phyloP scores from a whole-genome alignment of 2,888 invertebrate genomes.

The Perdita meconis region DNA sequence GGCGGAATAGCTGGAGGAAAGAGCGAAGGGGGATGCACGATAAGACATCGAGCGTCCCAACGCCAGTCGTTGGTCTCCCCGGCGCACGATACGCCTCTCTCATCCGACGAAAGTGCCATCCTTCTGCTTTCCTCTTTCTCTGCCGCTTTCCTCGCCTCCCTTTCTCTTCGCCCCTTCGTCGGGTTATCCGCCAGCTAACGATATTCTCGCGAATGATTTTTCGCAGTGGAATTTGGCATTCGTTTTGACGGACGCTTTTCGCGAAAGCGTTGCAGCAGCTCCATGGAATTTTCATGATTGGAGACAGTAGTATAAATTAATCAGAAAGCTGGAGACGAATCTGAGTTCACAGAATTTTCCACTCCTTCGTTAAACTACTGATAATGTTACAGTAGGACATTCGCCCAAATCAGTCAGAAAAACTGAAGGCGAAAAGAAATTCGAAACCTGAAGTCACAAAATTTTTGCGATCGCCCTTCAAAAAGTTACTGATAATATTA shows the following conservation, averaged over 20 bases:
- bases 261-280: not conserved
- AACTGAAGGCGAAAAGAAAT: too few species aligned
- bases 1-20: slow-evolving; percentile 60
- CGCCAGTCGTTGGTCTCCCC: slow-evolving; percentile 72
- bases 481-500: too few species aligned
- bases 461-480: too few species aligned
- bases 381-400: too few species aligned
- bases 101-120: slow-evolving; percentile 67
- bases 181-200: slow-evolving; percentile 27
- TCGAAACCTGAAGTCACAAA: too few species aligned
- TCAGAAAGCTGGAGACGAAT: too few species aligned
- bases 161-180: slow-evolving; percentile 19
- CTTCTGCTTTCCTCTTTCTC: slow-evolving; percentile 41
- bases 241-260: not conserved
- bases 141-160: slow-evolving; percentile 32
- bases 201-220: slow-evolving; percentile 46
- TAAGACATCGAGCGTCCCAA: slow-evolving; percentile 78
- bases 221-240: not conserved
- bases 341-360: too few species aligned
- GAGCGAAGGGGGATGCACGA: slow-evolving; percentile 72
- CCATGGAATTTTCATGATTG: too few species aligned
- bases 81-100: slow-evolving; percentile 69
- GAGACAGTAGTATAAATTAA: too few species aligned
- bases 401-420: too few species aligned
- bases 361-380: too few species aligned